Conservation (phyloP, 2,113 vertebrate genomes). For the Parus major region DNA sequence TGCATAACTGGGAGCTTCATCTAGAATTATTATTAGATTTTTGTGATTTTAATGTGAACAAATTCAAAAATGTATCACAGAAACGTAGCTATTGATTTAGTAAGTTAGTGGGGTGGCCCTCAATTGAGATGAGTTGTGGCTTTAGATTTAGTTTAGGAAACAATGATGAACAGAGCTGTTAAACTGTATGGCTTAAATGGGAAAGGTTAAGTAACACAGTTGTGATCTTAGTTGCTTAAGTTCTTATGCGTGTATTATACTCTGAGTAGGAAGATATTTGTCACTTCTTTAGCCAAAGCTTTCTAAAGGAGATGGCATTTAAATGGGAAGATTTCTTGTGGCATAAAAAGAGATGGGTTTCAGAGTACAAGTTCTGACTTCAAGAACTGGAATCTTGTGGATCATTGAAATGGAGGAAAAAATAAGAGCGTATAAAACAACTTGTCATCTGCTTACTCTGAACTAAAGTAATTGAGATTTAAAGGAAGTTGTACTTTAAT, state of each 20-base stretch:
- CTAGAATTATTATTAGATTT: background rate
- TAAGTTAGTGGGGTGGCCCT: background rate
- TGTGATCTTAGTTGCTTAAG: background rate
- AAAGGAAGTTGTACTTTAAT: background rate
- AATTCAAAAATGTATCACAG: background rate
- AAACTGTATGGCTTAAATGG: background rate
- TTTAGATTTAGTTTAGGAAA: background rate
- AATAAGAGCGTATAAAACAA: background rate
- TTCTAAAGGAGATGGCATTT: background rate
- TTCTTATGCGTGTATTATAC: background rate
- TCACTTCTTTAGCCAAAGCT: background rate
- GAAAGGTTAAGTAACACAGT: background rate
- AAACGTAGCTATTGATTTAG: background rate
- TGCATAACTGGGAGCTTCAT: background rate
- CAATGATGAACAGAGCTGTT: background rate
- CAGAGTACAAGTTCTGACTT: background rate
- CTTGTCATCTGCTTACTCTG: background rate
- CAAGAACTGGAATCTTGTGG: background rate
- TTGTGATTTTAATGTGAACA: background rate
- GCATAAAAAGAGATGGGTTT: background rate
- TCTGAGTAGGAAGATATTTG: background rate
- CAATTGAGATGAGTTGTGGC: background rate
- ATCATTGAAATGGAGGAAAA: background rate
- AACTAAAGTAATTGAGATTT: background rate
- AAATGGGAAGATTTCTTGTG: background rate